Conservation (phyloP, 2,888 invertebrate genomes). For the Linnaemya tessellans region DNA sequence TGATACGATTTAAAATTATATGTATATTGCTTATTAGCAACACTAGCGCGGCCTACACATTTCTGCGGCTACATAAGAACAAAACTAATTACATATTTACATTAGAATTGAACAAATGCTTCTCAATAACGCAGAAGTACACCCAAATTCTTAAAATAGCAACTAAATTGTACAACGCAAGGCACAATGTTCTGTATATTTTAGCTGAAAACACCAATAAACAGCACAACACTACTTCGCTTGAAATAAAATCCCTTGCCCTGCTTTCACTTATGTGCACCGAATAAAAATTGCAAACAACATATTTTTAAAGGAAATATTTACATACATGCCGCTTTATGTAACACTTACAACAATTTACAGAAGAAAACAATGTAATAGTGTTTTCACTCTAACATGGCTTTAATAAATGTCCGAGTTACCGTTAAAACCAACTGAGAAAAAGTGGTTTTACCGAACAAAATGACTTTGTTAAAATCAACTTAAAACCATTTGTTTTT, state of each 20-base stretch:
- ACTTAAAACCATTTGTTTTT: too few species aligned
- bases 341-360: too few species aligned
- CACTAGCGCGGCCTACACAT: constrained; percentile 2
- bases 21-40: constrained; percentile 19
- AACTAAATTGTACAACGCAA: constrained; percentile 16
- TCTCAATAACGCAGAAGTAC: constrained; percentile 37
- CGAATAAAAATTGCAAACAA: neutral
- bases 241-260: neutral
- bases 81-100: constrained; percentile 7
- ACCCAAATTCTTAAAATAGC: constrained; percentile 28
- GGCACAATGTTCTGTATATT: neutral
- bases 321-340: too few species aligned
- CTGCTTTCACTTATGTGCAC: neutral
- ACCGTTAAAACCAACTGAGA: too few species aligned
- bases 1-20: neutral
- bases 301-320: neutral
- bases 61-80: constrained; percentile 9
- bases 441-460: too few species aligned
- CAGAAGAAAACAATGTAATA: too few species aligned
- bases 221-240: neutral
- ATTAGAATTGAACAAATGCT: constrained; percentile 43
- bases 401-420: too few species aligned
- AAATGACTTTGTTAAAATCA: too few species aligned
- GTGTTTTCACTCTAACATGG: too few species aligned
- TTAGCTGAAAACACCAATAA: neutral